These are phyloP conservation scores for Tipula helvola DNA, from an alignment of 2,888 invertebrate species.

Conservation along the genomic window DNA sequence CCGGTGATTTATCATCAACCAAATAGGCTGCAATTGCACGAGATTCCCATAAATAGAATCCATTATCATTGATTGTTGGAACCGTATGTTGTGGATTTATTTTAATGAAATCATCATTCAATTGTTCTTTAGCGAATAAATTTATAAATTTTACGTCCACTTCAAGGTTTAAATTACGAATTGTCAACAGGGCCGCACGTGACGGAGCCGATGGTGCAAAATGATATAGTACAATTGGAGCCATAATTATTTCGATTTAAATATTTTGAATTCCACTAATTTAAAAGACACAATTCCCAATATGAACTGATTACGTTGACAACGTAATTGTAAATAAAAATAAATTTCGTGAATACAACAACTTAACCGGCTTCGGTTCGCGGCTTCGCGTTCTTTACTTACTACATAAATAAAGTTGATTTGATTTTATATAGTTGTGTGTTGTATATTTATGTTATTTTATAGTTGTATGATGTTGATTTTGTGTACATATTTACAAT, in stretches of 20 bases:
- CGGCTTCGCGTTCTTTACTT: not conserved
- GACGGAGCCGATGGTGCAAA: slow-evolving; percentile 49
- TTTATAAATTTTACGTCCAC: slow-evolving; percentile 41
- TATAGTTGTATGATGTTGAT: not conserved
- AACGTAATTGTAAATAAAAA: not conserved
- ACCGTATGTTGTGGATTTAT: slow-evolving; percentile 55
- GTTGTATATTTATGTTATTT: not conserved
- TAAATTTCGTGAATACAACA: not conserved
- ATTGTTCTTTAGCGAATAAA: slow-evolving; percentile 46
- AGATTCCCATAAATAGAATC: slow-evolving; percentile 54
- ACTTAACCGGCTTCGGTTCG: not conserved
- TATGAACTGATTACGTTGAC: not conserved
- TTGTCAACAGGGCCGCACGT: slow-evolving; percentile 45
- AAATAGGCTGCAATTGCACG: slow-evolving; percentile 51
- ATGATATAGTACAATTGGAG: slow-evolving; percentile 43
- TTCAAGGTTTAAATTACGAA: slow-evolving; percentile 44
- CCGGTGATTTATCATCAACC: slow-evolving; percentile 39
- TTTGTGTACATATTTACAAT: not conserved
- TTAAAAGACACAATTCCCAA: not conserved
- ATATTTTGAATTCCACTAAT: not conserved
- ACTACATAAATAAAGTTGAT: not conserved
- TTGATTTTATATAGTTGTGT: not conserved
- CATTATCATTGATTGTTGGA: slow-evolving; percentile 54
- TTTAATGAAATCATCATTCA: slow-evolving; percentile 42
- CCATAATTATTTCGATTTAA: slow-evolving; percentile 9